Percentiles rank a stretch among this genome's conserved stretches.
phyloP scores from a whole-genome alignment of 2,113 vertebrate species.

The Petaurus breviceps region DNA sequence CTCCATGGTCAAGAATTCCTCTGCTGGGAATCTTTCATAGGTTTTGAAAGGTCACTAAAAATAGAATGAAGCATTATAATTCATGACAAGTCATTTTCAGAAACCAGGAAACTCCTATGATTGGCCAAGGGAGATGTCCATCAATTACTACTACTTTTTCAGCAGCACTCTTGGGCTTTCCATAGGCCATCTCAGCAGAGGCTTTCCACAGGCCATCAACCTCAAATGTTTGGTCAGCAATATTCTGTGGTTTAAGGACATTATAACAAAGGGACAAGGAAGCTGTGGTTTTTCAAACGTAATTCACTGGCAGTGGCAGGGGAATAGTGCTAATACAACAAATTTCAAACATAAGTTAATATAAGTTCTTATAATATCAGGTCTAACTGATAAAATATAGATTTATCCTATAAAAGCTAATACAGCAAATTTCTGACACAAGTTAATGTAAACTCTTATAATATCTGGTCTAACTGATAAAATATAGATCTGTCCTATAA shows the following conservation, averaged over 20 bases:
- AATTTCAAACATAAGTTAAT: background rate
- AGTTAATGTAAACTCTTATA: background rate
- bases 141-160: background rate
- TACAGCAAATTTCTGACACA: background rate
- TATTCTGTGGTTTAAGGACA: background rate
- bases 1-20: background rate
- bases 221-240: too few species aligned
- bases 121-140: background rate
- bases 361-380: too few species aligned
- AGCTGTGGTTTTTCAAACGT: background rate
- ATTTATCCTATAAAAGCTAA: background rate
- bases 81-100: background rate
- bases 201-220: background rate
- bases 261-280: background rate
- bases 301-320: background rate
- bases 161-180: background rate
- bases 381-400: background rate
- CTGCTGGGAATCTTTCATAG: background rate
- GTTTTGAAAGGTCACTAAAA: background rate
- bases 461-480: background rate
- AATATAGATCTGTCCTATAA: background rate
- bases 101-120: background rate
- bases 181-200: background rate
- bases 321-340: background rate
- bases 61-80: background rate